Evolutionary conservation across 2,797 vertebrate genomes (phyloP).

Genomic region (Eulemur albifrons): DNA sequence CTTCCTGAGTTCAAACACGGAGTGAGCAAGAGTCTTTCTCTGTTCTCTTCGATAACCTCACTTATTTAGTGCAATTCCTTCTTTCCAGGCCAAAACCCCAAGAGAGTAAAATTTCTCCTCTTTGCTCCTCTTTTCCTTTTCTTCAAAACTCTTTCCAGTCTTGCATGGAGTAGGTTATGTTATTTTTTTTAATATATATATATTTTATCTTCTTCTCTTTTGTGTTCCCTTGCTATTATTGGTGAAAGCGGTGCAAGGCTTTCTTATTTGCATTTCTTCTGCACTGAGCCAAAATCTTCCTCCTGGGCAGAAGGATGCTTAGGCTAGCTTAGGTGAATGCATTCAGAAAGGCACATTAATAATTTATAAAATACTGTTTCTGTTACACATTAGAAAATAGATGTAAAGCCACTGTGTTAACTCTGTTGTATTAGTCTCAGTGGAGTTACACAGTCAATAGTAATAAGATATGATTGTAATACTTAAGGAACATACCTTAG

Average conservation of each 20-base stretch:
- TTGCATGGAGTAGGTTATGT: not conserved
- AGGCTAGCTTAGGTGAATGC: slow-evolving; percentile 33
- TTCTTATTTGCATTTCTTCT: not conserved
- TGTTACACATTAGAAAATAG: slow-evolving; percentile 40
- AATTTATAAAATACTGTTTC: slow-evolving; percentile 63
- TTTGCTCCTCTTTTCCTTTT: not conserved
- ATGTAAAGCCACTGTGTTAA: slow-evolving; percentile 37
- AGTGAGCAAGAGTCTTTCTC: not conserved
- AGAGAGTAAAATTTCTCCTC: not conserved
- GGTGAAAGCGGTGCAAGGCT: not conserved
- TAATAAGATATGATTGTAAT: slow-evolving; percentile 14
- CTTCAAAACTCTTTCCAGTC: not conserved
- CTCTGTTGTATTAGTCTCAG: slow-evolving; percentile 35
- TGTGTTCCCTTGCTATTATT: not conserved
- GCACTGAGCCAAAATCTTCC: slow-evolving; percentile 33
- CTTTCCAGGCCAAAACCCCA: not conserved
- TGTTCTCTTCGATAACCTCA: not conserved
- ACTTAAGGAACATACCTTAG: not conserved
- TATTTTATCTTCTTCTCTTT: not conserved
- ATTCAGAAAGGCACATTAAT: slow-evolving; percentile 52
- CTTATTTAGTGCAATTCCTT: not conserved
- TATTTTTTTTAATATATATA: no score
- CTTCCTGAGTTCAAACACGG: not conserved
- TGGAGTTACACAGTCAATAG: slow-evolving; percentile 55
- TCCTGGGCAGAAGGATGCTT: slow-evolving; percentile 36